These are phyloP conservation scores for Physella acuta DNA, from an alignment of 1,140 invertebrate genomes.

Conservation along the genomic window DNA sequence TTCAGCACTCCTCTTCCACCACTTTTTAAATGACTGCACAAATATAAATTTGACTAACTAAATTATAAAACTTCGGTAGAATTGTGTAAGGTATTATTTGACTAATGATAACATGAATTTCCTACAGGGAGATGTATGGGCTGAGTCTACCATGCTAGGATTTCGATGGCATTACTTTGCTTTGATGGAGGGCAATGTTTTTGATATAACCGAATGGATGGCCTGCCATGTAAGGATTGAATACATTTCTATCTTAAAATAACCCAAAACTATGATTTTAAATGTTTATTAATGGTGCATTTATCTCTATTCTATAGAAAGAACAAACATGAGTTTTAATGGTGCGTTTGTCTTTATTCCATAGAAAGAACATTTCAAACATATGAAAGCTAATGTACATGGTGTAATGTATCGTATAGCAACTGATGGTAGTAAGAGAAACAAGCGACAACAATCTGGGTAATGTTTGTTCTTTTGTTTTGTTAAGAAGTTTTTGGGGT, in stretches of 20 bases:
- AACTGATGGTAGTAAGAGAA: slow-evolving; percentile 62
- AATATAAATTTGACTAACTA: no score
- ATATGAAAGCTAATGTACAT: slow-evolving; percentile 77
- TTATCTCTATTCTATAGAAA: no score
- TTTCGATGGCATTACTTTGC: slow-evolving; percentile 91
- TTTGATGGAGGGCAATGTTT: slow-evolving; percentile 92
- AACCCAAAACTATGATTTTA: slow-evolving; percentile 86
- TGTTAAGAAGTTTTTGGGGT: no score
- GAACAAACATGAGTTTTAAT: no score
- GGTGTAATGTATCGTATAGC: slow-evolving; percentile 90
- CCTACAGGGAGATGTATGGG: slow-evolving; percentile 89
- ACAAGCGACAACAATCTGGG: slow-evolving; percentile 60
- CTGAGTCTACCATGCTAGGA: slow-evolving; percentile 82
- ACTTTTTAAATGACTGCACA: neutral
- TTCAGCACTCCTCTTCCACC: neutral
- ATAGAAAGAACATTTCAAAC: slow-evolving; percentile 59
- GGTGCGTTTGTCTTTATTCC: no score
- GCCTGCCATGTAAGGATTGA: slow-evolving; percentile 75
- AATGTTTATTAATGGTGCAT: no score
- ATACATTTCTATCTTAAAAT: slow-evolving; percentile 61
- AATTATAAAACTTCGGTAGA: neutral
- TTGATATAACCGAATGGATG: slow-evolving; percentile 94
- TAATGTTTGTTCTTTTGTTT: no score
- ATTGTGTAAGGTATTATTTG: neutral
- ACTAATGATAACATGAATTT: neutral